These are phyloP conservation scores for Cancer borealis DNA, from an alignment of 2,888 invertebrate species.

Conservation along the genomic window DNA sequence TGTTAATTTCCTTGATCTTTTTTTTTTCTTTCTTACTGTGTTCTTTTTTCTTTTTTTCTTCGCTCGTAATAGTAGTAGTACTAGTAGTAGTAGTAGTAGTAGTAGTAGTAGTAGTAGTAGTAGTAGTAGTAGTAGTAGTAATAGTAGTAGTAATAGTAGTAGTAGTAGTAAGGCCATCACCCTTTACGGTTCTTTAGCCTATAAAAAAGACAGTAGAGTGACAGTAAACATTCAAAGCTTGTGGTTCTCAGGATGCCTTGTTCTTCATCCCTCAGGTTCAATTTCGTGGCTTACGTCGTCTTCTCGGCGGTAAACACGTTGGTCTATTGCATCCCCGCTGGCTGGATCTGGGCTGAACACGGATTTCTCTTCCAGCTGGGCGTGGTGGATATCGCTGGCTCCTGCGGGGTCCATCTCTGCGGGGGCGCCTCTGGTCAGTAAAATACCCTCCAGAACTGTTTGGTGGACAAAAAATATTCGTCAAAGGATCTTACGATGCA, in stretches of 20 bases:
- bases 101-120: neutral
- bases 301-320: slow-evolving; percentile 93
- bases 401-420: slow-evolving; percentile 92
- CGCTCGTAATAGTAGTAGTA: neutral
- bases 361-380: slow-evolving; percentile 91
- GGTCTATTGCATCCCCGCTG: slow-evolving; percentile 95
- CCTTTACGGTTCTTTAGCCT: neutral
- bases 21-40: too few relatives aligned
- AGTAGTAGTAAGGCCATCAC: slow-evolving; percentile 26
- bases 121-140: slow-evolving; percentile 53
- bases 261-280: slow-evolving; percentile 84
- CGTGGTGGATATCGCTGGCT: slow-evolving; percentile 95
- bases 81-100: too few relatives aligned
- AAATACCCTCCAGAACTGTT: neutral
- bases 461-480: neutral
- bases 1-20: neutral
- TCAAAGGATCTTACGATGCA: too few relatives aligned
- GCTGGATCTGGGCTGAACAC: slow-evolving; percentile 95
- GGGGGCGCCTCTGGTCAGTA: slow-evolving; percentile 83
- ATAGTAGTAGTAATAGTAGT: slow-evolving; percentile 49
- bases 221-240: neutral
- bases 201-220: neutral
- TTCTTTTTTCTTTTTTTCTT: too few relatives aligned
- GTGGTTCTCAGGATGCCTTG: neutral
- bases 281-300: slow-evolving; percentile 93